Percentiles rank a stretch among this genome's conserved stretches.
These are phyloP conservation scores for Polypedilum pembai DNA, from an alignment of 1,140 invertebrate species.

Conservation along the genomic window DNA sequence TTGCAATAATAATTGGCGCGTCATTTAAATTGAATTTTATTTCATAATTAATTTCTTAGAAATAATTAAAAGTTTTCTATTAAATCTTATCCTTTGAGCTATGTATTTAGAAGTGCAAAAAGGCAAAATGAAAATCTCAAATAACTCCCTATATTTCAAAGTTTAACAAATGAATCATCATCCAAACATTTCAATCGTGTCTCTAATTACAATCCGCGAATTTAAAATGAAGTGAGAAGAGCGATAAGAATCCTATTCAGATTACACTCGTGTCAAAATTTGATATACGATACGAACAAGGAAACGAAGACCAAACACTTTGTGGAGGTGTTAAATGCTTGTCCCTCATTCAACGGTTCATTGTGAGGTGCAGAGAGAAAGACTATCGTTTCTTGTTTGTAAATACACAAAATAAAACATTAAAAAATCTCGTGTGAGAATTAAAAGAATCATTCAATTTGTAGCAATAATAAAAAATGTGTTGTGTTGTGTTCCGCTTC, in stretches of 20 bases:
- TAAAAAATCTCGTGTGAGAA: neutral
- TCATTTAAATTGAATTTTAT: neutral
- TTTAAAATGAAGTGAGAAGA: neutral
- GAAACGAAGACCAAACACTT: slow-evolving; percentile 10
- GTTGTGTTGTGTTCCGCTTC: neutral
- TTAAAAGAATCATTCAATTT: slow-evolving; percentile 6
- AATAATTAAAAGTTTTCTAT: neutral
- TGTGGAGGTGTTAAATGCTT: neutral
- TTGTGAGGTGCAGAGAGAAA: neutral
- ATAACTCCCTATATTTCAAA: neutral
- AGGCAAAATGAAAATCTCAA: too few species aligned
- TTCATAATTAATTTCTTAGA: neutral
- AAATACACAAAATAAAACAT: slow-evolving; percentile 13
- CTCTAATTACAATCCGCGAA: slow-evolving; percentile 10
- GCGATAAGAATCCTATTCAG: neutral
- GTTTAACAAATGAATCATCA: neutral
- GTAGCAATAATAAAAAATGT: slow-evolving; percentile 1
- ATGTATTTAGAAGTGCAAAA: too few species aligned
- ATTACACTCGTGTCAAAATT: slow-evolving; percentile 18
- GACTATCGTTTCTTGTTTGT: neutral
- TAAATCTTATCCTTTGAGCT: neutral
- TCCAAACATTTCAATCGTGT: neutral
- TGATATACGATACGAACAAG: neutral
- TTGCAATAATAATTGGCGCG: neutral
- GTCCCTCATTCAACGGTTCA: neutral